phyloP scores from a whole-genome alignment of 2,113 vertebrate species.

The Platysternon megacephalum region DNA sequence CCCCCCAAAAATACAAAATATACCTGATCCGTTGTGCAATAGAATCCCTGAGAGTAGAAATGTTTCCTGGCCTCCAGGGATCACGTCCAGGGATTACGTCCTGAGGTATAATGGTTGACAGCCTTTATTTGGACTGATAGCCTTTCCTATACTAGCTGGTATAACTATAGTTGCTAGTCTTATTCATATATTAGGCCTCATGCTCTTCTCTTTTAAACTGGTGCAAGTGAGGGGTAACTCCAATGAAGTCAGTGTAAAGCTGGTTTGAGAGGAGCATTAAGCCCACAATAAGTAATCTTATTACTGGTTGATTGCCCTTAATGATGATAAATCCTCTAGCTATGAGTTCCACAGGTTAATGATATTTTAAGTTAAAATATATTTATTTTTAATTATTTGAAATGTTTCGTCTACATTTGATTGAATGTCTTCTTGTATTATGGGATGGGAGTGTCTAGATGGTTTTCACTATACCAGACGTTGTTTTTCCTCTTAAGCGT shows the following conservation, averaged over 20 bases:
- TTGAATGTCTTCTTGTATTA: background rate
- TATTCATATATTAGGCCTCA: background rate
- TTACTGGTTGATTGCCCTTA: background rate
- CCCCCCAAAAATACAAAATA: background rate
- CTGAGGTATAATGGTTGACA: background rate
- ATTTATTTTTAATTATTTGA: background rate
- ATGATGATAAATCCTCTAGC: background rate
- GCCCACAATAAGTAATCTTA: background rate
- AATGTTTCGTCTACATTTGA: background rate
- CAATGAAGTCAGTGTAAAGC: background rate
- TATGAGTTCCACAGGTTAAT: background rate
- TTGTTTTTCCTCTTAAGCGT: background rate
- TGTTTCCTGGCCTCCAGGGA: background rate
- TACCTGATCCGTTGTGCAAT: accelerated
- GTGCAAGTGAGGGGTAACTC: background rate
- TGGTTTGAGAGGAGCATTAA: background rate
- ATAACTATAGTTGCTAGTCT: background rate
- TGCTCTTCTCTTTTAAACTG: background rate
- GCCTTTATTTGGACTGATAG: conserved; percentile 19
- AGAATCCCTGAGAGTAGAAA: background rate
- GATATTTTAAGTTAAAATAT: background rate
- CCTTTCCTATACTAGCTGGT: background rate
- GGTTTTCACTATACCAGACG: background rate
- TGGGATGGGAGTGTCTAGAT: background rate
- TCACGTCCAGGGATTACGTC: background rate